Percentiles rank a stretch among this genome's conserved stretches.
These are phyloP conservation scores for Tubulanus polymorphus DNA, from an alignment of 2,888 invertebrate genomes.

Conservation along the genomic window DNA sequence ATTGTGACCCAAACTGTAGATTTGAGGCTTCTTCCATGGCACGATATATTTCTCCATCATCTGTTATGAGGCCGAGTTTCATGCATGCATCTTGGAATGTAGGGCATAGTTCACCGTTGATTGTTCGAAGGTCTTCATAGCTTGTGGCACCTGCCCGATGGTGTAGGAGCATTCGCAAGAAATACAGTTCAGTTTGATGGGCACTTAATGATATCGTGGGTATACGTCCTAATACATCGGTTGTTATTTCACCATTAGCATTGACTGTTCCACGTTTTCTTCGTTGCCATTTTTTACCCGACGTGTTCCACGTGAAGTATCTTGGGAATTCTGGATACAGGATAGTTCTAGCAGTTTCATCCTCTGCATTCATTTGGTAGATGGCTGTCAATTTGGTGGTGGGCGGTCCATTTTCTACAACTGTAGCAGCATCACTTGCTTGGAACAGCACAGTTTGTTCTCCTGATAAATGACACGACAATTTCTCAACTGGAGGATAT, in stretches of 20 bases:
- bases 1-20: slow-evolving; percentile 11
- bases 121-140: neutral
- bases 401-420: neutral
- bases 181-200: slow-evolving; percentile 25
- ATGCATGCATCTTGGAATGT: slow-evolving; percentile 41
- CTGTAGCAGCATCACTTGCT: slow-evolving; percentile 11
- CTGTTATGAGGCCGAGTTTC: slow-evolving; percentile 32
- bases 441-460: slow-evolving; percentile 22
- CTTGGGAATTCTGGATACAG: slow-evolving; percentile 17
- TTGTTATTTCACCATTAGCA: slow-evolving; percentile 3
- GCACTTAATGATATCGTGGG: slow-evolving; percentile 27
- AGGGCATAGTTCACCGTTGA: slow-evolving; percentile 25
- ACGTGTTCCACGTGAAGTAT: slow-evolving; percentile 22
- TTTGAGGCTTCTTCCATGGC: slow-evolving; percentile 30
- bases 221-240: slow-evolving; percentile 10
- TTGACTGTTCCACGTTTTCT: slow-evolving; percentile 14
- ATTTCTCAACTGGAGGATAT: slow-evolving; percentile 24
- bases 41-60: slow-evolving; percentile 37
- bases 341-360: slow-evolving; percentile 15
- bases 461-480: slow-evolving; percentile 25
- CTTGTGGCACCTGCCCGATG: slow-evolving; percentile 3
- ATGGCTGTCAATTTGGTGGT: slow-evolving; percentile 13
- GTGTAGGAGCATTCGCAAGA: slow-evolving; percentile 11
- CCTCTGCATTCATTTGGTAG: slow-evolving; percentile 10
- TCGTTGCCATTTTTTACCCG: slow-evolving; percentile 14